Evolutionary conservation across 2,888 invertebrate genomes (phyloP).

Genomic region (Phrixothrix hirtus): DNA sequence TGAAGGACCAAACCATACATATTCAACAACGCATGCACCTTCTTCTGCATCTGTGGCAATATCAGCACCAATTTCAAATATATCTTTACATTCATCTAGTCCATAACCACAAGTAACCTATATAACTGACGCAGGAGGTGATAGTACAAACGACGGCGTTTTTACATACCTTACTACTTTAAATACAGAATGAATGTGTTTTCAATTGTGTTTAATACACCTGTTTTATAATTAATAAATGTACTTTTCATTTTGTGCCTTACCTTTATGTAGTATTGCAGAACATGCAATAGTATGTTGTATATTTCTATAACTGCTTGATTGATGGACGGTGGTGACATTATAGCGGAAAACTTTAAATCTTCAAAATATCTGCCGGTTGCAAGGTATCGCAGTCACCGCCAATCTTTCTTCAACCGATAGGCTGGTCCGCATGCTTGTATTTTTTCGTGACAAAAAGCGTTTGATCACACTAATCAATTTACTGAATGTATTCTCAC

Average conservation of each 20-base stretch:
- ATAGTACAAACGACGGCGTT: too few relatives aligned
- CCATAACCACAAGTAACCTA: too few relatives aligned
- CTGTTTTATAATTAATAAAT: too few relatives aligned
- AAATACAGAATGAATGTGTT: too few relatives aligned
- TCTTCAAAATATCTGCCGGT: conserved; percentile 1
- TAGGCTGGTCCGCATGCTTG: not conserved
- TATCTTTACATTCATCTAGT: too few relatives aligned
- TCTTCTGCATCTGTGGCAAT: too few relatives aligned
- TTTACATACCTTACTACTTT: too few relatives aligned
- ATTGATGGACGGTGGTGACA: conserved; percentile 2
- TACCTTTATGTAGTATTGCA: conserved; percentile 1
- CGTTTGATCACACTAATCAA: not conserved
- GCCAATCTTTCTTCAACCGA: not conserved
- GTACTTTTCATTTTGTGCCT: not conserved
- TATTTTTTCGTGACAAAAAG: not conserved
- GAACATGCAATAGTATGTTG: not conserved
- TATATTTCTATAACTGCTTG: conserved; percentile 5
- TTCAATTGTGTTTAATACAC: too few relatives aligned
- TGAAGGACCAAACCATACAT: too few relatives aligned
- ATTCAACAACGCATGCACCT: too few relatives aligned
- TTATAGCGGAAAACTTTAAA: conserved; percentile 6
- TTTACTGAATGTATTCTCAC: not conserved
- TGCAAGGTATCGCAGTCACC: conserved; percentile 1
- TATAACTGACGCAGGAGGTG: too few relatives aligned
- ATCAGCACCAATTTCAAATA: too few relatives aligned